Evolutionary conservation across 2,113 vertebrate species (phyloP), one percentile per base, ranked within the genome.

Genomic region (Chaetorhynchus papuensis): DNA sequence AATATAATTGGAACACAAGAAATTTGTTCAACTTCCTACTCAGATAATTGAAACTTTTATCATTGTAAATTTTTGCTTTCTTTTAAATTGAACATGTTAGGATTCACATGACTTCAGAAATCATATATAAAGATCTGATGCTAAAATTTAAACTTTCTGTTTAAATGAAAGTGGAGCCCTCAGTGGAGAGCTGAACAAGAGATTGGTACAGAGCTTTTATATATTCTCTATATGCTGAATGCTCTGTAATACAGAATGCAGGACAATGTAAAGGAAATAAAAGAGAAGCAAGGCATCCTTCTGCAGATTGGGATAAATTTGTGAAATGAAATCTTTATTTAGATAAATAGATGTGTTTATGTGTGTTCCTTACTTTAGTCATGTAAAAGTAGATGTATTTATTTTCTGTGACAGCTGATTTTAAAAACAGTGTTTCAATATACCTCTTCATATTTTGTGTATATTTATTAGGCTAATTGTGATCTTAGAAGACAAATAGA

Each of bases 401-500:
- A 13, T 61, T 71, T 95, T 76, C 59, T 93, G 7, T 76, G 63
- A 52, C 41, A 80, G 31, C 19, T 72, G 33, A 72, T 89, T 54
- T 33, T 8, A 52, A 81, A 90, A 88, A 23, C 6, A 37, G 11
- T 56, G 21, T 66, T 81, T 85, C 1, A 1, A 3, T 89, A 6
- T 37, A 33, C 89, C 52, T 54, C 88, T 50, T 89, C 23, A 41
- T 64, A n/a, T 57, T 96, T 97, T 94, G 21, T 60, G 14, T 97
- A 1, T 94, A 65, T 72, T 47, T 96, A 74, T 33, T 89, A 99
- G 99, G 99, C 99, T 97, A 99, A 99, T 98, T 99, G 99, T 99
- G 99, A 99, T 98, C 99, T 99, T 98, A 99, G 99, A 98, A 98
- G 99, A 98, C 99, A 99, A 97, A 99, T 99, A 98, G 99, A 99